Evolutionary conservation across 2,113 vertebrate species (phyloP), one percentile per base, ranked within the genome.

Genomic region (Thalassoma bifasciatum): DNA sequence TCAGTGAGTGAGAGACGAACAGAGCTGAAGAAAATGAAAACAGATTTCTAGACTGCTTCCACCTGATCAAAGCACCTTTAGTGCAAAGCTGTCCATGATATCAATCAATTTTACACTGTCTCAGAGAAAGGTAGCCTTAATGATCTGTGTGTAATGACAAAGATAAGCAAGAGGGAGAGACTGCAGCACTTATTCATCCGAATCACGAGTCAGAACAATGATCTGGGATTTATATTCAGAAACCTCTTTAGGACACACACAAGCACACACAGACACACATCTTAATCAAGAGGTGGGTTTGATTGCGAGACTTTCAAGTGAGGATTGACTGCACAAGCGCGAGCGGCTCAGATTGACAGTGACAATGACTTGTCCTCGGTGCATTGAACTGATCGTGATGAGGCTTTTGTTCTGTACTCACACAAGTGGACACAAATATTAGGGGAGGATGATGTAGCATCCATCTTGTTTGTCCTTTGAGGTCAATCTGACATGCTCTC

Each of bases 261-360:
- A 51, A 14, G 30, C 58, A 59, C 47, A 61, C 57, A 54, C 40
- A 37, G 10, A 40, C 58, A 61, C 38, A 72, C 36, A 38, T 51
- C 60, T 62, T 72, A 86, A 89, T 91, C 82, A 80, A 26, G 64
- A 85, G 81, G 57, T 74, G 75, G 63, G 82, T 83, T 75, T 87
- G 71, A 86, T 86, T 85, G 79, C 63, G 60, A 54, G 17, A 58
- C 19, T 24, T 38, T 66, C 56, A 42, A 83, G 42, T 53, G 65
- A 40, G 51, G n/a, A 46, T 36, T 23, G 1, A 54, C 47, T 30
- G 34, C 54, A 40, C 38, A 51, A 22, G 63, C 54, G 19, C 21
- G 16, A 24, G 24, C n/a, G 11, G 4, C 30, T 42, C 49, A 72
- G 57, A 54, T 60, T 17, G 16, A 87, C 42, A 23, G 17, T 63